A percentile compares a stretch with the other conserved stretches of the same genome.
Conservation (phyloP, 1,140 invertebrate genomes). For the Aricia agestis region DNA sequence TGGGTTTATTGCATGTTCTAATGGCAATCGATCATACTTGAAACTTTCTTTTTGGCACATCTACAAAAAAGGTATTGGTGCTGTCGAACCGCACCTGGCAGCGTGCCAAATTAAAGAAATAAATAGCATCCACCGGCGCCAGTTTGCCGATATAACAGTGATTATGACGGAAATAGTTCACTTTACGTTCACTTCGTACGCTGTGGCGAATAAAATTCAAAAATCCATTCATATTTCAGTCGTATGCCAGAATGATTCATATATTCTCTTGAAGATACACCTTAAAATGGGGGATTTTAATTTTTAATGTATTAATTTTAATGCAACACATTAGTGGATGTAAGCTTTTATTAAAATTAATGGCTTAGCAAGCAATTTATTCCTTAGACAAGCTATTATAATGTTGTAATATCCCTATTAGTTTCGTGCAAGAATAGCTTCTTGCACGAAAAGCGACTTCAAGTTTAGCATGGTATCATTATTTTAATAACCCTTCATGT, state of each 20-base stretch:
- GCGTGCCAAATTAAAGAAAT: slow-evolving; percentile 61
- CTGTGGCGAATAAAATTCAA: slow-evolving; percentile 31
- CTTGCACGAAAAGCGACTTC: no score
- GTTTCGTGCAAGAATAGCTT: no score
- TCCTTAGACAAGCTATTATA: no score
- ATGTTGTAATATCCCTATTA: no score
- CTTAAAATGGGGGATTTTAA: not conserved
- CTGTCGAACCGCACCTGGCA: slow-evolving; percentile 53
- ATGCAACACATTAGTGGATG: not conserved
- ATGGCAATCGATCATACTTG: slow-evolving; percentile 2
- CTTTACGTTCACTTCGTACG: slow-evolving; percentile 37
- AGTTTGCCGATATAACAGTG: slow-evolving; percentile 49
- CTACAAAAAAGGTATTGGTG: slow-evolving; percentile 16
- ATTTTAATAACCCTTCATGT: no score
- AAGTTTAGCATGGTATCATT: no score
- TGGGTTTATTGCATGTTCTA: not conserved
- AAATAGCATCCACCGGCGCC: slow-evolving; percentile 62
- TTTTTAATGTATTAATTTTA: not conserved
- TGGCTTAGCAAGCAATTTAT: no score
- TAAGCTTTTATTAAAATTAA: not conserved
- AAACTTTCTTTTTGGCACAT: slow-evolving; percentile 46
- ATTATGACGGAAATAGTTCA: slow-evolving; percentile 63
- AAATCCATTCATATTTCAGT: slow-evolving; percentile 21
- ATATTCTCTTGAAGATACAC: not conserved
- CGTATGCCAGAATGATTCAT: not conserved